A percentile compares a stretch with the other conserved stretches of the same genome.
phyloP scores from a whole-genome alignment of 2,113 vertebrate genomes.

The Peromyscus californicus region DNA sequence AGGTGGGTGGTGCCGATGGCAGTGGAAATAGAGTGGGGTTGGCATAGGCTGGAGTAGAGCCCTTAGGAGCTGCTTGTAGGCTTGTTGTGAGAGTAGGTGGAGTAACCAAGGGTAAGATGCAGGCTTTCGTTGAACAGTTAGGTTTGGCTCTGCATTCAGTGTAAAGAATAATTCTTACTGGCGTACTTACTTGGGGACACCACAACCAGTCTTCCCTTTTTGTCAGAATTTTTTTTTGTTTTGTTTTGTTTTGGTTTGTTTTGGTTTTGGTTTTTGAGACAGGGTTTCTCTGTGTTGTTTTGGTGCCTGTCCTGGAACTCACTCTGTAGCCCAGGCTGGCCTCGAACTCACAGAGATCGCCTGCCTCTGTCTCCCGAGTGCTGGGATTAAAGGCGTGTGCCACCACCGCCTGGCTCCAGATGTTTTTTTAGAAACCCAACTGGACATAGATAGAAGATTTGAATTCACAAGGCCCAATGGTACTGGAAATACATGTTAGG shows the following conservation, averaged over 20 bases:
- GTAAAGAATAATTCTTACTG: neutral
- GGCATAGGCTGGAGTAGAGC: rapidly evolving
- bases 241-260: no score
- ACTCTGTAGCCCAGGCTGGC: no score
- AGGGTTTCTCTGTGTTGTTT: no score
- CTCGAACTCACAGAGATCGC: no score
- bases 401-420: no score
- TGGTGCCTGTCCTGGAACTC: no score
- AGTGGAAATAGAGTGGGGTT: neutral
- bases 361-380: no score
- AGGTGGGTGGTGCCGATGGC: neutral
- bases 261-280: no score
- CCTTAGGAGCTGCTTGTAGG: rapidly evolving
- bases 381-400: no score
- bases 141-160: neutral
- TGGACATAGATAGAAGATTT: rapidly evolving
- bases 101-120: no score
- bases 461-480: neutral
- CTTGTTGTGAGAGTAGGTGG: rapidly evolving
- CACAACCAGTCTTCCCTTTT: neutral
- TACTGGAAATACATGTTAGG: rapidly evolving
- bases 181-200: neutral
- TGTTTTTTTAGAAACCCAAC: neutral
- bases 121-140: neutral
- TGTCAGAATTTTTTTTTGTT: neutral